Conservation (phyloP, 2,113 vertebrate species). For the Numenius arquata region DNA sequence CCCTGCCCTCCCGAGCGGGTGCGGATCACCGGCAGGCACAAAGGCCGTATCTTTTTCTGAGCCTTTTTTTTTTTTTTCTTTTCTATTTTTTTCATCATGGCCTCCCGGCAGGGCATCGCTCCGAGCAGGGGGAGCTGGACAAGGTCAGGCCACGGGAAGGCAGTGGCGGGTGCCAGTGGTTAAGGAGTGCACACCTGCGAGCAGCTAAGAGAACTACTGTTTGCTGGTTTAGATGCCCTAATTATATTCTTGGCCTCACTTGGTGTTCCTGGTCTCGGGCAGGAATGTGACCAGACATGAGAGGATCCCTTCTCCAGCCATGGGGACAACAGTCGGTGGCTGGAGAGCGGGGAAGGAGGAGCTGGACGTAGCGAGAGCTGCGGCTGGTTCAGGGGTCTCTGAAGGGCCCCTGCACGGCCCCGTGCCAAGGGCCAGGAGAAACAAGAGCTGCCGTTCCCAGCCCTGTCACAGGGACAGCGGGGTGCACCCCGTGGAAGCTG, state of each 20-base stretch:
- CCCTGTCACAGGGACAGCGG: no score
- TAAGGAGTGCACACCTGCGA: accelerated
- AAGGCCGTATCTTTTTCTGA: not conserved
- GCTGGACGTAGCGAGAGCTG: accelerated
- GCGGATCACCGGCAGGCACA: not conserved
- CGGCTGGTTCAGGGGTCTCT: not conserved
- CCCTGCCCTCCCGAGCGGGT: accelerated
- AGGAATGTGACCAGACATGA: accelerated
- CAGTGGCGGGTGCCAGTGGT: not conserved
- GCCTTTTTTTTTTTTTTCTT: no score
- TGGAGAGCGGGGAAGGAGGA: not conserved
- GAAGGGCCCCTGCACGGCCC: not conserved
- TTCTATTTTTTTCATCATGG: accelerated
- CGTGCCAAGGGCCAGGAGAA: not conserved
- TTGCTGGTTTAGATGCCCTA: not conserved
- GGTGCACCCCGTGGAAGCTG: accelerated
- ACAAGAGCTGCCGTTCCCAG: not conserved
- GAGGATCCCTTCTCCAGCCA: not conserved
- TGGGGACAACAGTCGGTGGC: not conserved
- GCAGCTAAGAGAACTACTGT: accelerated
- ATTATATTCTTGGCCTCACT: not conserved
- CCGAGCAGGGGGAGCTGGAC: not conserved
- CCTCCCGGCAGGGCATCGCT: not conserved
- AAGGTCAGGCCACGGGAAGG: not conserved
- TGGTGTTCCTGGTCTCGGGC: accelerated